A percentile compares a stretch with the other conserved stretches of the same genome.
Evolutionary conservation across 1,140 invertebrate genomes (phyloP).

Genomic region (Cephus cinctus): DNA sequence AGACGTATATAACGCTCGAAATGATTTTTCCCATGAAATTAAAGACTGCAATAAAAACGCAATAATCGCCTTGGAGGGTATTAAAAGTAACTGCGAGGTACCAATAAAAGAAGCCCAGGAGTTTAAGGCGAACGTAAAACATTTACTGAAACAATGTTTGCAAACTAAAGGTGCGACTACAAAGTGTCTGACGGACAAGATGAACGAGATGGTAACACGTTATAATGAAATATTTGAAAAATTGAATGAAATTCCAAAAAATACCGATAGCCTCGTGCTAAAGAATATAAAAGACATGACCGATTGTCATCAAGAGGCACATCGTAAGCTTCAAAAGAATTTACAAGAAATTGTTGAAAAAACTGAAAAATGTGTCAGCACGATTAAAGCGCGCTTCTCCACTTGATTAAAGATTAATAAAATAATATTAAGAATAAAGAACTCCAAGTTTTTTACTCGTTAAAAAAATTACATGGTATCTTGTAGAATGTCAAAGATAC

Average conservation of each 20-base stretch:
- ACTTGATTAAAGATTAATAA: no score
- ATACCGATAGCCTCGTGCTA: neutral
- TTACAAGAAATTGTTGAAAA: neutral
- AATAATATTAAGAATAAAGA: no score
- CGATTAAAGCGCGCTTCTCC: no score
- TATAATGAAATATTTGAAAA: neutral
- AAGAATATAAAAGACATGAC: neutral
- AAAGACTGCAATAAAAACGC: constrained; percentile 7
- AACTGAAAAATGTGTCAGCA: neutral
- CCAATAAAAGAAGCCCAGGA: constrained; percentile 1
- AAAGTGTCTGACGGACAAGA: neutral
- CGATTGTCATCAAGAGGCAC: neutral
- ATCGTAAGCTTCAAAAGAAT: neutral
- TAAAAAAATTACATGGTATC: no score
- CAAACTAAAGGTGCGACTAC: neutral
- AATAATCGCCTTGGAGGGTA: neutral
- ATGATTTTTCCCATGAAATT: neutral
- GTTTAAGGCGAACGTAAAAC: neutral
- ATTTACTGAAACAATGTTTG: neutral
- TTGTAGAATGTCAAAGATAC: no score
- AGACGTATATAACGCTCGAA: neutral
- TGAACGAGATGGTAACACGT: neutral
- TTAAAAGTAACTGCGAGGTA: neutral
- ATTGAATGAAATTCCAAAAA: no score
- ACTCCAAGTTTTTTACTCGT: no score